Evolutionary conservation across 2,797 vertebrate species (phyloP).

Genomic region (Tapera naevia): DNA sequence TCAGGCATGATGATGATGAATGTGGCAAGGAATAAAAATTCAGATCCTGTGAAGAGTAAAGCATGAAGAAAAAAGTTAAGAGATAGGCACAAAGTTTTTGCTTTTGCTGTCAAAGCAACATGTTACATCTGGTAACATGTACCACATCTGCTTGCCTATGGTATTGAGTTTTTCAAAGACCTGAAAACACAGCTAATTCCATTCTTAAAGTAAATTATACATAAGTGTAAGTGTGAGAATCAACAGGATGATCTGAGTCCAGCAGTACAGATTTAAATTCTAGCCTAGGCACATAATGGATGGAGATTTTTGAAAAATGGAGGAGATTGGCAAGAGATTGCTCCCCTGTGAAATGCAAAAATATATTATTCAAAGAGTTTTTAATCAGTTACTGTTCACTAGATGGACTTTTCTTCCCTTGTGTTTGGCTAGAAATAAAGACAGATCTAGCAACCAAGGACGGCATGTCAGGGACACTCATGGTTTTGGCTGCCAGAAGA

Average conservation of each 20-base stretch:
- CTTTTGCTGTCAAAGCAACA: neutral
- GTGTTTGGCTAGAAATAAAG: neutral
- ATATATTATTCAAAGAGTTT: neutral
- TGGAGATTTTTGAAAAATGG: neutral
- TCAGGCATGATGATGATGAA: neutral
- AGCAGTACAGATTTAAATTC: neutral
- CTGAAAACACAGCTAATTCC: neutral
- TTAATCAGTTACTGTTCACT: neutral
- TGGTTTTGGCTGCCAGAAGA: neutral
- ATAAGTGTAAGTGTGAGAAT: neutral
- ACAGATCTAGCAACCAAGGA: rapidly evolving
- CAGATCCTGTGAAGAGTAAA: no score
- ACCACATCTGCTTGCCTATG: neutral
- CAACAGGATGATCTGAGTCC: neutral
- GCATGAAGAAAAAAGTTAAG: no score
- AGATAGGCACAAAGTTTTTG: neutral
- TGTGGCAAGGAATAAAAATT: neutral
- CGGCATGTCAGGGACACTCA: neutral
- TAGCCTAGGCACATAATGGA: neutral
- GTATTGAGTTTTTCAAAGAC: neutral
- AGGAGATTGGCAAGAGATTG: neutral
- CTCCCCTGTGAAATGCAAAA: neutral
- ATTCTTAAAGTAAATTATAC: neutral
- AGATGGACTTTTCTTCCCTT: neutral
- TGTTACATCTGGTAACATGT: neutral